These are phyloP conservation scores for Oreohelix idahoensis DNA, from an alignment of 1,140 invertebrate species.

Conservation along the genomic window DNA sequence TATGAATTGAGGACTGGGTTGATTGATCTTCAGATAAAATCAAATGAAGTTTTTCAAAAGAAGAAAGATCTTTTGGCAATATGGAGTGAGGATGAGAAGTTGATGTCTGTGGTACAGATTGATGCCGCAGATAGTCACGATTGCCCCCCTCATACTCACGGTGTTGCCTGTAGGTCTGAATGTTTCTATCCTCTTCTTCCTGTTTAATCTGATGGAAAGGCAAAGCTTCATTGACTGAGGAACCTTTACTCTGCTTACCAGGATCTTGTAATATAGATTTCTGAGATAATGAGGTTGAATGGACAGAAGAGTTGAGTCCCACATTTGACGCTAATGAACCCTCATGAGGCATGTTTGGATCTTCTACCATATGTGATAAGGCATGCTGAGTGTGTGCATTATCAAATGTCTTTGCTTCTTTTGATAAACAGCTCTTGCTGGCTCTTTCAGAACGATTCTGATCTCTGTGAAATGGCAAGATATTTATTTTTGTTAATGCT, in stretches of 20 bases:
- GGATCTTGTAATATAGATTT: background rate
- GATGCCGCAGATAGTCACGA: background rate
- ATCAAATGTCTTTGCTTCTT: background rate
- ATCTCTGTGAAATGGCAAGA: background rate
- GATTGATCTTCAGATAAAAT: conserved; percentile 35
- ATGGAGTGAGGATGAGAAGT: background rate
- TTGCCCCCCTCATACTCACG: background rate
- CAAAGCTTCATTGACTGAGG: background rate
- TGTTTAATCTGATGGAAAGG: background rate
- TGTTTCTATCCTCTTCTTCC: background rate
- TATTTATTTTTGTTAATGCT: background rate
- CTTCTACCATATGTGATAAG: background rate
- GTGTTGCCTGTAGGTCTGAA: background rate
- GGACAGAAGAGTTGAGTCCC: background rate
- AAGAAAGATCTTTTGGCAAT: conserved; percentile 15
- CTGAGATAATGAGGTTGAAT: background rate
- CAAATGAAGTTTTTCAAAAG: conserved; percentile 16
- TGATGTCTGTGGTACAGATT: background rate
- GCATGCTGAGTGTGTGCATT: background rate
- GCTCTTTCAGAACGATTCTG: background rate
- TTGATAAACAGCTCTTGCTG: background rate
- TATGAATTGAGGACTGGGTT: conserved; percentile 19
- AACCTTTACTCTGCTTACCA: background rate
- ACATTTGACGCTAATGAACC: background rate
- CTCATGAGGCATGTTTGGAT: background rate